Evolutionary conservation across 2,888 invertebrate genomes (phyloP).

Genomic region (Baronia brevicornis): DNA sequence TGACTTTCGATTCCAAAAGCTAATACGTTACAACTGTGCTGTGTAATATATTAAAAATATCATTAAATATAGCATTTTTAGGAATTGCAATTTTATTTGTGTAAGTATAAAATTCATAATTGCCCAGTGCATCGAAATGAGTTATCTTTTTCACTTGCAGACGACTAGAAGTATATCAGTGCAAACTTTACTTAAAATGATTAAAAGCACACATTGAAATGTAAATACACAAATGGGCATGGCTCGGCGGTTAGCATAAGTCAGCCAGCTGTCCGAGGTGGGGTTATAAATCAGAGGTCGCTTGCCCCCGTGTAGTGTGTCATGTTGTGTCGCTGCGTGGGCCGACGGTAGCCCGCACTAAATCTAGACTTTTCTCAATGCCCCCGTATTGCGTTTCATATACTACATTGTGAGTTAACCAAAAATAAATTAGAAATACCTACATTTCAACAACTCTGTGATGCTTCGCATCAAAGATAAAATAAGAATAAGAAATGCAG

Average conservation of each 20-base stretch:
- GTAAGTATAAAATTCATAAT: no score
- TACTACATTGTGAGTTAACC: constrained; percentile 8
- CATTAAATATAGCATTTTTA: no score
- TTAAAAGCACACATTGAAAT: constrained; percentile 24
- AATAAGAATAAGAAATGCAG: no score
- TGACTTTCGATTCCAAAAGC: no score
- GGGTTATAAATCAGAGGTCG: constrained; percentile 38
- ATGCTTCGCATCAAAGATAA: no score
- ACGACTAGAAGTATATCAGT: constrained; percentile 1
- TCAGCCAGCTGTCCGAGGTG: constrained; percentile 39
- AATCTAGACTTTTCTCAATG: constrained; percentile 31
- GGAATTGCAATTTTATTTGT: no score
- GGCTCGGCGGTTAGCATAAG: constrained; percentile 38
- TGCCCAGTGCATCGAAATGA: no score
- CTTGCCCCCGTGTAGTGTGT: constrained; percentile 26
- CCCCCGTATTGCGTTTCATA: constrained; percentile 23
- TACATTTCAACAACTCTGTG: no score
- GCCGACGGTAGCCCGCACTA: constrained; percentile 27
- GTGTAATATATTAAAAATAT: no score
- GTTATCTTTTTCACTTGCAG: background rate
- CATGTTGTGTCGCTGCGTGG: constrained; percentile 33
- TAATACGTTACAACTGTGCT: no score
- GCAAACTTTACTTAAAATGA: constrained; percentile 16
- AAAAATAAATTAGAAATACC: no score
- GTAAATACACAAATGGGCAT: constrained; percentile 32